Evolutionary conservation across 30 jellyfish, hydroid and myxozoan species (phyloP).

Genomic region (Hydractinia echinata): DNA sequence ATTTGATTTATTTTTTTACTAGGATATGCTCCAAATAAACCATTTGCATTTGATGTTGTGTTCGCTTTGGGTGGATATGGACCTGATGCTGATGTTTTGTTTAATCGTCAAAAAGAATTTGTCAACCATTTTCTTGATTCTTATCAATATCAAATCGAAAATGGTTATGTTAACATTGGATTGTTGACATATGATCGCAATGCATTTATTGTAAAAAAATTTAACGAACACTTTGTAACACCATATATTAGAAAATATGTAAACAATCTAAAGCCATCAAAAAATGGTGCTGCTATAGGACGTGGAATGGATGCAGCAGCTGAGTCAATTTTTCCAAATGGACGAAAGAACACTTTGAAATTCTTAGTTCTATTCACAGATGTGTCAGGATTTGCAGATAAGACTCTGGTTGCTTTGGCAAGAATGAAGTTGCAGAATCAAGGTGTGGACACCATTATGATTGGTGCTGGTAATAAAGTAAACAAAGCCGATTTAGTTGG

Average conservation of each 20-base stretch:
- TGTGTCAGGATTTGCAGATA: slow-evolving; percentile 35
- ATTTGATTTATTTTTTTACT: slow-evolving; percentile 5
- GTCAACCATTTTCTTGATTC: slow-evolving; percentile 58
- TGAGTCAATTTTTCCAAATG: slow-evolving; percentile 32
- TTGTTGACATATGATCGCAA: slow-evolving; percentile 35
- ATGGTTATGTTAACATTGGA: slow-evolving; percentile 43
- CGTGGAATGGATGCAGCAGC: slow-evolving; percentile 42
- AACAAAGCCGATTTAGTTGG: slow-evolving; percentile 33
- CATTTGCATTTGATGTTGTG: slow-evolving; percentile 55
- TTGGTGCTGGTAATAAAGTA: slow-evolving; percentile 60
- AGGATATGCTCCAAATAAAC: slow-evolving; percentile 48
- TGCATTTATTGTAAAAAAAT: slow-evolving; percentile 39
- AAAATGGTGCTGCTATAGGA: slow-evolving; percentile 52
- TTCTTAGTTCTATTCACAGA: slow-evolving; percentile 66
- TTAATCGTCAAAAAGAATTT: slow-evolving; percentile 60
- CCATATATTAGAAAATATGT: slow-evolving; percentile 24
- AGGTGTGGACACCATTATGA: slow-evolving; percentile 59
- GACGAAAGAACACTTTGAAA: slow-evolving; percentile 26
- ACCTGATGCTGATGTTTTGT: slow-evolving; percentile 65
- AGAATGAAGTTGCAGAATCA: slow-evolving; percentile 31
- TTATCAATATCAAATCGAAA: slow-evolving; percentile 51
- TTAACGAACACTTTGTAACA: slow-evolving; percentile 28
- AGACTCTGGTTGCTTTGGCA: slow-evolving; percentile 22
- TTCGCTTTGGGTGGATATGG: slow-evolving; percentile 83
- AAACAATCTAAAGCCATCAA: slow-evolving; percentile 17